Evolutionary conservation across 2,888 invertebrate genomes (phyloP), one percentile per base, ranked within the genome.

Genomic region (Andrena chrysosceles): DNA sequence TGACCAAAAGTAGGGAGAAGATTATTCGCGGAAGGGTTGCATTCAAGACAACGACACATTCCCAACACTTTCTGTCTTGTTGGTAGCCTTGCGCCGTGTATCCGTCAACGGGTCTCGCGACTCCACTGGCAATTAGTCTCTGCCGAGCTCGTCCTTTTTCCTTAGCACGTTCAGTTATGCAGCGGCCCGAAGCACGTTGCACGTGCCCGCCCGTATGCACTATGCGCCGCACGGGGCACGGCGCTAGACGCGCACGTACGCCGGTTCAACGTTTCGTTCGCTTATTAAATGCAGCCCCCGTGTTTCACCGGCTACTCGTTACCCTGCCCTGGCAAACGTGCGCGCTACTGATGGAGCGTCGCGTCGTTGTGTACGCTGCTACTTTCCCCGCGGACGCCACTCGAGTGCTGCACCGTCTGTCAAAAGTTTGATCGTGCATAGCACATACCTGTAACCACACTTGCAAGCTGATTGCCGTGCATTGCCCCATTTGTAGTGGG

Each of bases 181-280:
- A 74, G 42, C 60, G 31, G 10, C 68, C 52, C 60, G 69, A 60
- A 60, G 52, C 31, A 62, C 16, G 63, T 48, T 26, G 13, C 42
- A 42, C 23, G 67, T 59, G n/a, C 54, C 71, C 56, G 63, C 76
- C 72, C 76, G 76, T 77, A 77, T 77, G 77, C 67, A 31, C 23
- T 52, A 62, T 60, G 74, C 52, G 74, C 26, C 52, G 13, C 23
- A 23, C 54, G 54, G 7, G 54, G 54, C 56, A 26, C 56, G 64
- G 35, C 64, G 48, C 59, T 72, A 73, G 35, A 67, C 49, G 63
- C 56, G 63, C 62, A 62, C 80, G 77, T 77, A 71, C 56, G 81
- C 62, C 73, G 73, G 77, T 82, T 82, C 74, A 77, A 78, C 77
- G 82, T 81, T 64, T 68, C 81, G 83, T 82, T 82, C 70, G 77